These are phyloP conservation scores for Bettongia penicillata DNA, from an alignment of 2,113 vertebrate genomes.

Conservation along the genomic window DNA sequence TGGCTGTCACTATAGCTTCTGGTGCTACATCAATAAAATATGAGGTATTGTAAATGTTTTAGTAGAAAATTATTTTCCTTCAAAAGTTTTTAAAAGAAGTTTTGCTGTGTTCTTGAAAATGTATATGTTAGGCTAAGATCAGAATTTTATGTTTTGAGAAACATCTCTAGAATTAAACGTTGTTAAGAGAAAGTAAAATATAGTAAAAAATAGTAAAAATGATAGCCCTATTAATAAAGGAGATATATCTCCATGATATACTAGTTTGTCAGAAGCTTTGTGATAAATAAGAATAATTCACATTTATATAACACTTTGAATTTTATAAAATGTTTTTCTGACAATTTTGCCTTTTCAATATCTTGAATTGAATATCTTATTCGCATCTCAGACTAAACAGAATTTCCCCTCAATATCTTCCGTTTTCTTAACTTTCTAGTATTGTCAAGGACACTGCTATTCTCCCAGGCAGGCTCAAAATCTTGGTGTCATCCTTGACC, in stretches of 20 bases:
- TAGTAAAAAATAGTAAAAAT: background rate
- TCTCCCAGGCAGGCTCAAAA: background rate
- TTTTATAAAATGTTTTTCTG: background rate
- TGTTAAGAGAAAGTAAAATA: background rate
- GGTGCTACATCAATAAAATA: rapidly evolving
- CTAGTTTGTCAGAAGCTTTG: background rate
- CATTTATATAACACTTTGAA: background rate
- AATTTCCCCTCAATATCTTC: background rate
- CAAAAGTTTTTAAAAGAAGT: background rate
- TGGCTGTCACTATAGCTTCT: background rate
- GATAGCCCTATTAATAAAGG: background rate
- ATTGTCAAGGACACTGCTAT: background rate
- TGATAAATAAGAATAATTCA: background rate
- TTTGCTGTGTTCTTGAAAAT: background rate
- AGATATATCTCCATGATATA: background rate
- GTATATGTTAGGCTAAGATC: background rate
- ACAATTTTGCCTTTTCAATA: background rate
- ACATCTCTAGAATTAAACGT: background rate
- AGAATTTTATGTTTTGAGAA: background rate
- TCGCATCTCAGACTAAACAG: background rate
- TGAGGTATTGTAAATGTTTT: background rate
- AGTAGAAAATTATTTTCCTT: background rate
- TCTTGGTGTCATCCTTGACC: no score
- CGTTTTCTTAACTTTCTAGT: background rate
- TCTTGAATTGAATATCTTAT: background rate